Percentiles rank a stretch among this genome's conserved stretches.
phyloP scores from a whole-genome alignment of 2,888 invertebrate genomes.

The Epirrita christyi region DNA sequence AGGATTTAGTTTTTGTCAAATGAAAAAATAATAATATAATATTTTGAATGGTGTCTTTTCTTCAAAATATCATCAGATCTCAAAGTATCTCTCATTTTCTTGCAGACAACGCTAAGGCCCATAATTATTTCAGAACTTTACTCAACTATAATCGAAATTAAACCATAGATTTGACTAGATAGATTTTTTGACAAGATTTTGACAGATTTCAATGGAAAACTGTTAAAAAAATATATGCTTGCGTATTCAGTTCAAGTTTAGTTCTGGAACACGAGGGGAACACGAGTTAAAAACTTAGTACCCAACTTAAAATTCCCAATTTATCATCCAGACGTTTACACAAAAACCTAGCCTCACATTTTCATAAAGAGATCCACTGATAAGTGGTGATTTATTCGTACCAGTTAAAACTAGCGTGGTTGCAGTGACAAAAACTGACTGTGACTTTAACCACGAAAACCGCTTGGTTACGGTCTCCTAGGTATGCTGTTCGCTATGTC shows the following conservation, averaged over 20 bases:
- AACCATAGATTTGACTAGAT: too few relatives aligned
- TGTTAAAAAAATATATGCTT: too few relatives aligned
- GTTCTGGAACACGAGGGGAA: too few relatives aligned
- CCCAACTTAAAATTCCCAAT: slow-evolving; percentile 31
- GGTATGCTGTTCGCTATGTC: slow-evolving; percentile 5
- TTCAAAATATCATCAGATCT: slow-evolving; percentile 9
- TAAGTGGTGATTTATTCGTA: slow-evolving; percentile 43
- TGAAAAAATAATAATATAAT: too few relatives aligned
- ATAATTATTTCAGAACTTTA: too few relatives aligned
- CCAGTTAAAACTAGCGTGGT: slow-evolving; percentile 40
- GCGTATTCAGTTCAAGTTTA: too few relatives aligned
- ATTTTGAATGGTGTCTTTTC: too few relatives aligned
- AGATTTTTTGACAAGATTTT: too few relatives aligned
- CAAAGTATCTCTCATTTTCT: slow-evolving; percentile 14
- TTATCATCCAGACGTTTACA: slow-evolving; percentile 37
- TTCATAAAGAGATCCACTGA: slow-evolving; percentile 42
- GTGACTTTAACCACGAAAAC: slow-evolving; percentile 37
- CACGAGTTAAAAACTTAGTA: slow-evolving; percentile 28
- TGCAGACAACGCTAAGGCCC: slow-evolving; percentile 15
- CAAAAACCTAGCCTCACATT: slow-evolving; percentile 41
- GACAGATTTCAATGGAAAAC: too few relatives aligned
- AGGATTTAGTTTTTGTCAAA: too few relatives aligned
- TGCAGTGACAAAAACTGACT: slow-evolving; percentile 37
- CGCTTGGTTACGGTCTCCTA: slow-evolving; percentile 14
- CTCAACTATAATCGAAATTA: too few relatives aligned